Conservation (phyloP, 2,797 vertebrate genomes). For the Molothrus ater region DNA sequence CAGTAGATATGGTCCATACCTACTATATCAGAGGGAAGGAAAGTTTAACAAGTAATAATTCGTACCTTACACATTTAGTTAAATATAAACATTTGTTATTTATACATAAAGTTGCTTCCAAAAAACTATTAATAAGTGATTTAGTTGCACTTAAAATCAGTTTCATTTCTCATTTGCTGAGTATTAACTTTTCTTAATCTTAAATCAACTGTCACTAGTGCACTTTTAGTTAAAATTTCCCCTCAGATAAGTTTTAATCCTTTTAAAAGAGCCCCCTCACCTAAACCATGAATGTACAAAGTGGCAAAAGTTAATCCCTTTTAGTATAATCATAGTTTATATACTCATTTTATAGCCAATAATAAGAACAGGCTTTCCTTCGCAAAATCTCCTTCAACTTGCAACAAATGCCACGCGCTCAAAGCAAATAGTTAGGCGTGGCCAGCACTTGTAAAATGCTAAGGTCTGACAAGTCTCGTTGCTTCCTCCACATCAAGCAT, state of each 20-base stretch:
- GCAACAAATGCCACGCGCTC: conserved; percentile 70
- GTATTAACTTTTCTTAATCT: conserved; percentile 79
- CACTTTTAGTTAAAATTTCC: conserved; percentile 81
- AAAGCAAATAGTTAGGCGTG: conserved; percentile 80
- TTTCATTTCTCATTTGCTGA: conserved; percentile 73
- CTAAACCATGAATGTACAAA: conserved; percentile 87
- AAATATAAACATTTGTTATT: conserved; percentile 89
- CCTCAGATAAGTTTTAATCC: conserved; percentile 83
- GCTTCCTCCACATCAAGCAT: conserved; percentile 81
- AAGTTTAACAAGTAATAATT: conserved; percentile 79
- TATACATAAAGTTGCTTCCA: conserved; percentile 84
- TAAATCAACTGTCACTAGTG: conserved; percentile 77
- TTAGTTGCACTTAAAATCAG: conserved; percentile 81
- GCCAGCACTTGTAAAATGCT: conserved; percentile 79
- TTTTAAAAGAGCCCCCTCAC: conserved; percentile 87
- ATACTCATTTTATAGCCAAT: conserved; percentile 78
- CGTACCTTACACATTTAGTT: conserved; percentile 85
- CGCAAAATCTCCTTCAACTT: conserved; percentile 79
- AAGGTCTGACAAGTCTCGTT: conserved; percentile 83
- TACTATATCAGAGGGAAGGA: conserved; percentile 71
- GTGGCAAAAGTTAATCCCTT: conserved; percentile 88
- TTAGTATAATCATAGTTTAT: conserved; percentile 88
- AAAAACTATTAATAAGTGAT: conserved; percentile 84
- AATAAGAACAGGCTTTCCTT: conserved; percentile 82
- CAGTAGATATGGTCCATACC: conserved; percentile 73